Base-by-base conservation (phyloP, 2,888 invertebrate species). In the Cataglyphis rosenhaueri region DNA sequence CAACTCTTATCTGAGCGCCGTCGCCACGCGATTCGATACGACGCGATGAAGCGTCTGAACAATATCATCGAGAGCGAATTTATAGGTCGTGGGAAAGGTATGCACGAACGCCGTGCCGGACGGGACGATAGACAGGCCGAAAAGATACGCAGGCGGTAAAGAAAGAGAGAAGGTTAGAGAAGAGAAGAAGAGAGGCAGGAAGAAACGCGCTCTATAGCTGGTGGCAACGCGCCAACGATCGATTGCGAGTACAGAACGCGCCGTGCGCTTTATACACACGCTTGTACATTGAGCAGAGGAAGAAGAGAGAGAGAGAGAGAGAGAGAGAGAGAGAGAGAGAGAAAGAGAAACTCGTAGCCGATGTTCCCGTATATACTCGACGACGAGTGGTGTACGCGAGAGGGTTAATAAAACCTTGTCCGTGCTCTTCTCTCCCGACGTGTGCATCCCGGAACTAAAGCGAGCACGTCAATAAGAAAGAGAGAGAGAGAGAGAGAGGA, bases 41-140 rank as follows among this genome's bases (percentile, higher is more conserved):
- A 65, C 48, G 66, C 70, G 82, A 76, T 61, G 66, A 64, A n/a
- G 29, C 59, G 10, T 25, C 73, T 65, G 82, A 89, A 89, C 86
- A 89, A 89, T 87, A 89, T 90, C 88, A 86, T 89, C 87, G 89
- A 89, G 87, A 89, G 89, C 85, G 89, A 90, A 89, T 89, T 89
- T 89, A 90, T 90, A 86, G 86, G 84, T 90, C 90, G 89, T 89
- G 89, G 89, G 90, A 89, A 90, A 90, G 90, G 87, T 90, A 89
- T 89, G 89, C 84, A 73, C 84, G 82, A 74, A 78, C 84, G 71
- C 68, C 61, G 71, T 55, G 64, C 25, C 38, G 66, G 41, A 32
- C 44, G 65, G 61, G 70, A 52, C 44, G 76, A 66, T 41, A 35
- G 76, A 79, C 25, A 75, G 62, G 44, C 21, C 65, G 73, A 66